Base-by-base conservation (phyloP, 2,888 invertebrate genomes). In the Drosophila subsilvestris region DNA sequence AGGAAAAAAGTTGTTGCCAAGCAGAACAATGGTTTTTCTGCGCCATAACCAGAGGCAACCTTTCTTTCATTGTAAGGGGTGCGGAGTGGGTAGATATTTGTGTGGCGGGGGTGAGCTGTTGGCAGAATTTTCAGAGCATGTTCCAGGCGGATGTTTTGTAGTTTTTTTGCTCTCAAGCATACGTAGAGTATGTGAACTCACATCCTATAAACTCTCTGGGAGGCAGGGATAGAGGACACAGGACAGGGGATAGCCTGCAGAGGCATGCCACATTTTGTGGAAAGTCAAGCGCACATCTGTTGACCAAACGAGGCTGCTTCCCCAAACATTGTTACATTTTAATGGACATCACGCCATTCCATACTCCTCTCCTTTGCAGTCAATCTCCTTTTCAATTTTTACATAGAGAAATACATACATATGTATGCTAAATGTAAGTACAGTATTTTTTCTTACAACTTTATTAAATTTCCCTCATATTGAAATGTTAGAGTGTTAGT, bases 281-380 rank as follows among this genome's bases (percentile, higher is more conserved):
- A 81, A 73, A 78, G 78, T 69, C 75, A 63, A 53, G 65, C 74
- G 63, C 48, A 66, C 74, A 57, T 65, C 59, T 78, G 80, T 63
- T 80, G 78, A 75, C 78, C 78, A 73, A 73, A 68, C 66, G 49
- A 67, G 63, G 53, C 53, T 54, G 56, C 74, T 66, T 25, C 42
- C 22, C 63, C 68, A 68, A 78, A 66, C 57, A 70, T 73, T 67
- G 75, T 77, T 58, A 78, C 71, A 68, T 78, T 78, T 78, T 77
- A 77, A 76, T 78, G 78, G 78, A 44, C 56, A 61, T 76, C 42
- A 27, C 20, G 2, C 20, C 2, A 20, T 51, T 17, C 57, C 22
- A 29, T 22, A 10, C 50, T 48, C 47, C 55, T 57, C 54, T 50
- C 32, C 25, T n/a, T n/a, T n/a, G 14, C 8, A 17, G 12, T 2